Percentiles rank a stretch among this genome's conserved stretches.
Evolutionary conservation across 2,113 vertebrate genomes (phyloP).

Genomic region (Ciconia stormi): DNA sequence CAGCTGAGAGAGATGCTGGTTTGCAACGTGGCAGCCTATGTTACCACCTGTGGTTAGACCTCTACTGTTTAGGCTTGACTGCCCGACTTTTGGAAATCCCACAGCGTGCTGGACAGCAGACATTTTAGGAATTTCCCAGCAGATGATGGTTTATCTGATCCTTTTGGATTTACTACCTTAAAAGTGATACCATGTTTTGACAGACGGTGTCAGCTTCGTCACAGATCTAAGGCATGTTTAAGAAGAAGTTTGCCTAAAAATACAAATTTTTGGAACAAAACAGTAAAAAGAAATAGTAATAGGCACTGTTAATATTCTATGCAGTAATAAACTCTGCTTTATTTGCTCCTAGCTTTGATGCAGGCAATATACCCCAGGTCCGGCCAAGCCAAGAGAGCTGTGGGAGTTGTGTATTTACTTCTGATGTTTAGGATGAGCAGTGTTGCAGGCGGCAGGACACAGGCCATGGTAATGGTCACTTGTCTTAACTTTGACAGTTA

Average conservation of each 20-base stretch:
- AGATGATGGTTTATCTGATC: neutral
- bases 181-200: neutral
- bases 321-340: neutral
- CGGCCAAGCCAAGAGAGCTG: neutral
- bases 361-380: neutral
- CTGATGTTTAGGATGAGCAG: neutral
- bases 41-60: neutral
- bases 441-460: neutral
- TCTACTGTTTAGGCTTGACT: neutral
- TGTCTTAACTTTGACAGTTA: neutral
- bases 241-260: neutral
- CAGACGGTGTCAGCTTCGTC: neutral
- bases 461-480: neutral
- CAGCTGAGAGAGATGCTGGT: neutral
- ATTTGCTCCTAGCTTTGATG: neutral
- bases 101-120: neutral
- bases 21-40: rapidly evolving
- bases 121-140: neutral
- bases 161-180: neutral
- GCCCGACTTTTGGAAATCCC: neutral
- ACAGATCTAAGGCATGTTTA: neutral
- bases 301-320: too few species aligned
- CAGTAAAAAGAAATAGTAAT: neutral
- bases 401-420: neutral
- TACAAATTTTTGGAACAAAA: neutral